A percentile compares a stretch with the other conserved stretches of the same genome.
Evolutionary conservation across 2,113 vertebrate species (phyloP).

Genomic region (Geococcyx californianus): DNA sequence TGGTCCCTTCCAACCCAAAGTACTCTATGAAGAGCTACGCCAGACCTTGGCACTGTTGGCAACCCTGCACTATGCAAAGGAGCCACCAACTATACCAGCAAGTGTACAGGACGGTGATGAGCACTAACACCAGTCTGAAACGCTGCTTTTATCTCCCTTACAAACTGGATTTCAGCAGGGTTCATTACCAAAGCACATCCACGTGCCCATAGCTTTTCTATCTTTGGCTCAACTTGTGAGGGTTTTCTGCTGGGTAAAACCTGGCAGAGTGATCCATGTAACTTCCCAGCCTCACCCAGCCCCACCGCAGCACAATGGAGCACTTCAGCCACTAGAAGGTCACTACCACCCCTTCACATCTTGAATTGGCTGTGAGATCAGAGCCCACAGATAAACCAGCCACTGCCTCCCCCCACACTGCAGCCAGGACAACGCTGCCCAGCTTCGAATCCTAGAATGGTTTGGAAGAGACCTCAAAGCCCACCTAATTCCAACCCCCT

Average conservation of each 20-base stretch:
- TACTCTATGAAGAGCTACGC: too few relatives aligned
- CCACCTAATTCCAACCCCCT: too few relatives aligned
- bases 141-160: accelerated
- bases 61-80: accelerated
- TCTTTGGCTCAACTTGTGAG: not conserved
- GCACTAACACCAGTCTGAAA: not conserved
- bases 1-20: too few relatives aligned
- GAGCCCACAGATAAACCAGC: not conserved
- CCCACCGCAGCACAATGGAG: not conserved
- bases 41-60: not conserved
- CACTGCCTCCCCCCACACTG: not conserved
- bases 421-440: not conserved
- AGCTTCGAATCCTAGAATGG: too few relatives aligned
- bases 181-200: not conserved
- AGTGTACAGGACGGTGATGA: not conserved
- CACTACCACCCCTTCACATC: not conserved
- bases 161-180: not conserved
- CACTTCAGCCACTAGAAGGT: accelerated
- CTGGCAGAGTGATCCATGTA: not conserved
- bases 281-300: not conserved
- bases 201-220: accelerated
- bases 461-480: too few relatives aligned
- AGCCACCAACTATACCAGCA: not conserved
- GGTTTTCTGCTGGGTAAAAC: not conserved
- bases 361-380: not conserved